Evolutionary conservation across 2,888 invertebrate genomes (phyloP).

Genomic region (Xestia ashworthii): DNA sequence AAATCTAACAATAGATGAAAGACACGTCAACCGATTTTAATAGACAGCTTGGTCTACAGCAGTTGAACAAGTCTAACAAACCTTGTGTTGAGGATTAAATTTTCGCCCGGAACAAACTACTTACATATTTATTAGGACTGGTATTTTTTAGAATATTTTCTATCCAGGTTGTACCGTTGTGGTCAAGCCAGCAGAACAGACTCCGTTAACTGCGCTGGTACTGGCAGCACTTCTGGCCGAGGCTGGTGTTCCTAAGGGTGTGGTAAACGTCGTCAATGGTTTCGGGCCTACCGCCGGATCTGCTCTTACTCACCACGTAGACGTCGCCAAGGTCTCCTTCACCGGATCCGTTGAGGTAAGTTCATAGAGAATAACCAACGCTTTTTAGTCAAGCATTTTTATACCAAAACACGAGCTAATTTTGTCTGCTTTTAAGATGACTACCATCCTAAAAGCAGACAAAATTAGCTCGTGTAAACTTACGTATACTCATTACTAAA

Average conservation of each 20-base stretch:
- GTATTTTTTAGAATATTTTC: not conserved
- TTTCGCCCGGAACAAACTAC: not conserved
- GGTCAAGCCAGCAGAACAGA: conserved; percentile 98
- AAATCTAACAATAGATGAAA: not conserved
- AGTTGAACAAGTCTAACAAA: not conserved
- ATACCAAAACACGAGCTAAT: too few species aligned
- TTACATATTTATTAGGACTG: not conserved
- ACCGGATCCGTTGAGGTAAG: conserved; percentile 89
- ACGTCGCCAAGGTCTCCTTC: conserved; percentile 97
- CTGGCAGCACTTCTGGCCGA: conserved; percentile 95
- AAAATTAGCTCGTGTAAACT: not conserved
- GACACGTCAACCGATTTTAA: not conserved
- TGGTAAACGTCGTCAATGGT: conserved; percentile 97
- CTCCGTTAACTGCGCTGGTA: conserved; percentile 96
- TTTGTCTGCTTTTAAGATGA: too few species aligned
- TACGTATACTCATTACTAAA: not conserved
- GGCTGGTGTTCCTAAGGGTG: conserved; percentile 97
- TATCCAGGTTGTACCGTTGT: conserved; percentile 94
- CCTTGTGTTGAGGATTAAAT: not conserved
- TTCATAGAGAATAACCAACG: not conserved
- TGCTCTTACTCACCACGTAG: conserved; percentile 92
- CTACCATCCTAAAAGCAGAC: too few species aligned
- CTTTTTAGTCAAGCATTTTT: not conserved
- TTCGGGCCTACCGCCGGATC: conserved; percentile 94
- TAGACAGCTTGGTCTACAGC: not conserved